phyloP scores from a whole-genome alignment of 2,797 vertebrate species.

The Lacerta viridis region DNA sequence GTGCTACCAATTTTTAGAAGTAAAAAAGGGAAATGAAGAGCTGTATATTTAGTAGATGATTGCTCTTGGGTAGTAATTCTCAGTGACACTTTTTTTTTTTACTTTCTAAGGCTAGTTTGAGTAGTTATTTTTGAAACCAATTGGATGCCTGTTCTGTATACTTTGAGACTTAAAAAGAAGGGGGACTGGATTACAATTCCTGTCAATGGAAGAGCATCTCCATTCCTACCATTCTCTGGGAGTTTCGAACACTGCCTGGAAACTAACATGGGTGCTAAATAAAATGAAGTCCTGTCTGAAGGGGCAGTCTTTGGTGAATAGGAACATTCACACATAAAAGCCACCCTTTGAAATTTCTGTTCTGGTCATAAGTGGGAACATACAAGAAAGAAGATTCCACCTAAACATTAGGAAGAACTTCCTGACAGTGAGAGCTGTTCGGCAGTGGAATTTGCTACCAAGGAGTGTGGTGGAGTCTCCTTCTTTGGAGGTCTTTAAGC shows the following conservation, averaged over 20 bases:
- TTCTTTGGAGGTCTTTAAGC: too few species aligned
- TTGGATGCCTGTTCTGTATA: neutral
- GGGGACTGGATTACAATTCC: too few species aligned
- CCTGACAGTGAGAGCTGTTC: too few species aligned
- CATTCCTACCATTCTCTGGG: too few species aligned
- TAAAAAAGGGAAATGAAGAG: neutral
- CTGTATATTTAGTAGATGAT: constrained; percentile 17
- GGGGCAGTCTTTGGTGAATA: neutral
- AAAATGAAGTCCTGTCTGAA: neutral
- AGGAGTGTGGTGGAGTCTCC: too few species aligned
- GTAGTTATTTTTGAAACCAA: neutral
- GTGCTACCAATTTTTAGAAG: neutral
- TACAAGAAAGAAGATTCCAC: too few species aligned
- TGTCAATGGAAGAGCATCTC: too few species aligned
- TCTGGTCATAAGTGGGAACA: neutral
- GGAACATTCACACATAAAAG: neutral
- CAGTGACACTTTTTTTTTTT: neutral
- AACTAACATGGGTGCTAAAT: too few species aligned
- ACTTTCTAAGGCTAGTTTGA: neutral
- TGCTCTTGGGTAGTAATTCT: neutral
- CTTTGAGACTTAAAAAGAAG: neutral
- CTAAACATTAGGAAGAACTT: too few species aligned
- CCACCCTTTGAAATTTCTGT: neutral
- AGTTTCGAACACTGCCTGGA: too few species aligned
- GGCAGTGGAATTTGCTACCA: too few species aligned